Conservation (phyloP, 1,140 invertebrate genomes). For the Melanaphis sacchari region DNA sequence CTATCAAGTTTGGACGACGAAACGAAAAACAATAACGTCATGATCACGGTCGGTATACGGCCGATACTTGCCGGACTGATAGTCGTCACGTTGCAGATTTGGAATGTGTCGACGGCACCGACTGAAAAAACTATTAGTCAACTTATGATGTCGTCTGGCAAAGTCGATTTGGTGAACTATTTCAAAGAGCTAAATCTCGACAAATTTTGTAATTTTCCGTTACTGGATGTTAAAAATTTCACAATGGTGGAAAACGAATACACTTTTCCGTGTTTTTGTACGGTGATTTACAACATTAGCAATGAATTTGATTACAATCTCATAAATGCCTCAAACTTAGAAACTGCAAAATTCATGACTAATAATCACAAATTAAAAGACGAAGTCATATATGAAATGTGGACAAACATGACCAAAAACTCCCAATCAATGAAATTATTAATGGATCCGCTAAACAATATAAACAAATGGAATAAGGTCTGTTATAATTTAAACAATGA, state of each 20-base stretch:
- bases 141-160: background rate
- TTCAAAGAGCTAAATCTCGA: background rate
- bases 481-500: background rate
- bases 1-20: background rate
- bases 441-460: slow-evolving; percentile 1
- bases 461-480: background rate
- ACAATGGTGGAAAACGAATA: background rate
- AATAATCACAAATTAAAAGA: background rate
- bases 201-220: background rate
- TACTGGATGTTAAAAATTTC: background rate
- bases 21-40: background rate
- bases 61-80: background rate
- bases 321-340: background rate
- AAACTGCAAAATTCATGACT: background rate
- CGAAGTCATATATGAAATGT: background rate
- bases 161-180: background rate
- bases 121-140: background rate
- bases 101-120: background rate
- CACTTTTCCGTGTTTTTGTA: background rate
- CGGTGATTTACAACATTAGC: background rate
- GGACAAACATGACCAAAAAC: background rate
- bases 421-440: slow-evolving; percentile 7
- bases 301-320: background rate
- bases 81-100: background rate
- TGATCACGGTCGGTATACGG: background rate